phyloP scores from a whole-genome alignment of 2,797 vertebrate genomes.

The Sparidentex hasta region DNA sequence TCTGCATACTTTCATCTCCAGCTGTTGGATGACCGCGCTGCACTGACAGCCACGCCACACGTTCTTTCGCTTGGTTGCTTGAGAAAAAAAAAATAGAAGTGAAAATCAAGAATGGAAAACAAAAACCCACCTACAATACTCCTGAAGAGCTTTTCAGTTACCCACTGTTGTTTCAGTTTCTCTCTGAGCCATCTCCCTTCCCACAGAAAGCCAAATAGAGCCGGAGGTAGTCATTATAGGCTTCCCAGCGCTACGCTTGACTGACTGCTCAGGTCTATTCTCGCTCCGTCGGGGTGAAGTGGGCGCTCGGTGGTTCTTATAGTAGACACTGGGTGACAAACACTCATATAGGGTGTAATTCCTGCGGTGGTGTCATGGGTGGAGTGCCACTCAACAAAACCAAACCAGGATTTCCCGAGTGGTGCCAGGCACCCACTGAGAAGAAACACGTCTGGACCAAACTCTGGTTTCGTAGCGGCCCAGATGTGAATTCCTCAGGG shows the following conservation, averaged over 20 bases:
- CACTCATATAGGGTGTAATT: conserved; percentile 73
- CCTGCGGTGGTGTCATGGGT: conserved; percentile 78
- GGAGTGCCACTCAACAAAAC: conserved; percentile 75
- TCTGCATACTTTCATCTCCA: conserved; percentile 9
- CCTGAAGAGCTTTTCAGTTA: conserved; percentile 47
- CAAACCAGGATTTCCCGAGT: conserved; percentile 62
- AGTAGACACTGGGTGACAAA: conserved; percentile 73
- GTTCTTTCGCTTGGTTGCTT: conserved; percentile 19
- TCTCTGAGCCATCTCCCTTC: conserved; percentile 54
- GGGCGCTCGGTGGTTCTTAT: conserved; percentile 62
- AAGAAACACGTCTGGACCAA: conserved; percentile 69
- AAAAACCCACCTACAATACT: conserved; percentile 51
- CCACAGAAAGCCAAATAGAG: conserved; percentile 71
- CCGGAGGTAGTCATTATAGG: conserved; percentile 78
- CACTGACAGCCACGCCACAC: conserved; percentile 15
- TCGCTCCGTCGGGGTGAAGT: conserved; percentile 60
- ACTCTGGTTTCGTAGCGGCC: conserved; percentile 48
- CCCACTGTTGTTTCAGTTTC: conserved; percentile 56
- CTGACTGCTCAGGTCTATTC: conserved; percentile 75
- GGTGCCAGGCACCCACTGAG: conserved; percentile 67
- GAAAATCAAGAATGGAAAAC: conserved; percentile 42
- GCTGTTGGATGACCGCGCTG: neutral
- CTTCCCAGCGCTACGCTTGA: conserved; percentile 69
- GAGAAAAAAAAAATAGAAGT: conserved; percentile 15
- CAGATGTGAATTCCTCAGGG: conserved; percentile 64